Evolutionary conservation across 2,113 vertebrate genomes (phyloP), one percentile per base, ranked within the genome.

Genomic region (Murina feae): DNA sequence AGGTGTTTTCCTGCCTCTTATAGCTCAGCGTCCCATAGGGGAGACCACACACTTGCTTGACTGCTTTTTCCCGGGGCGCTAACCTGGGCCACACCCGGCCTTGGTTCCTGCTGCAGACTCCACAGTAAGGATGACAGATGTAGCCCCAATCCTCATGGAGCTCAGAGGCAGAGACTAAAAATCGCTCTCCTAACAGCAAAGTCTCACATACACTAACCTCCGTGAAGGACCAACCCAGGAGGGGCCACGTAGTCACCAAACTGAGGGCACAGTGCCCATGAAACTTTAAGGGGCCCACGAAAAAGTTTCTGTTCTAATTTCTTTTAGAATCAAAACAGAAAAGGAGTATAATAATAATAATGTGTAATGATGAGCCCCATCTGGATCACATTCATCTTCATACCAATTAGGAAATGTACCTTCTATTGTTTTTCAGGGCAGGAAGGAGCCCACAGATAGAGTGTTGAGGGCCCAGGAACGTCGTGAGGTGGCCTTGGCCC

Each of bases 171-270:
- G 32, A 58, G 37, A 49, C 21, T 12, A 18, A 58, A 89, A 23
- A 7, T 30, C 32, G 4, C 5, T 10, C 39, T 12, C 3, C 14
- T 37, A 0, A 21, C 53, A 3, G 0, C 11, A 9, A 47, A 20
- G 10, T 0, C 16, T 17, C 30, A 42, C 2, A 0, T 21, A 4
- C 0, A 2, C 16, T 16, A 9, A 13, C 6, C 10, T 7, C 21
- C 4, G 0, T 0, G 8, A 11, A 71, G 63, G 39, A 51, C 1
- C 20, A 30, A 6, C 42, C 25, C 23, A 0, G 23, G 60, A 17
- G n/a, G 8, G n/a, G 44, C 2, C 1, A 35, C 0, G 1, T 7
- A 2, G 1, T 11, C 2, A 0, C 39, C 84, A 32, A 53, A 21
- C 63, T 9, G 8, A 30, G 51, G 30, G 5, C 72, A 4, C 28